Evolutionary conservation across 1,140 invertebrate species (phyloP), one percentile per base, ranked within the genome.

Genomic region (Pemphigus obesinymphae): DNA sequence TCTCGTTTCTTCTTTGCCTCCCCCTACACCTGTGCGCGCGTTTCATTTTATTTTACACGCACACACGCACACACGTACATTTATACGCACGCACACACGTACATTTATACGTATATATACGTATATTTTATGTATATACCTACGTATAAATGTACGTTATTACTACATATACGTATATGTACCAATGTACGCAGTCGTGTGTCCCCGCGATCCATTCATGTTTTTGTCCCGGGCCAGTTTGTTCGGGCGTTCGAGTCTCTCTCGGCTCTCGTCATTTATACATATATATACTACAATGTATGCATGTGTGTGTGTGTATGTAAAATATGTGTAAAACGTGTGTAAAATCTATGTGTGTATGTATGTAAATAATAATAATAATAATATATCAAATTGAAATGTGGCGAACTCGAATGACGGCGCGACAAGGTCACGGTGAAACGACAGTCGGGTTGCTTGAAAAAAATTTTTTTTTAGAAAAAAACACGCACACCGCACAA

Each of bases 1-100:
- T 80, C 76, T 80, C 76, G 76, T 80, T 80, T 80, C 76, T 80
- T 80, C 37, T 63, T 80, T 34, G 34, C 76, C 76, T 63, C 55
- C 76, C 34, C 55, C 31, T 80, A 43, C 76, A 63, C 76, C 55
- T n/a, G 76, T 43, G 37, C 55, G 37, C 20, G n/a, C 29, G 13
- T 15, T 50, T 50, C 70, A 11, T 70, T 40, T 6, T 37, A 23
- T 55, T 31, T 20, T 73, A 45, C 43, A 45, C 43, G 43, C 13
- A 45, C 17, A 55, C 23, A 75, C 11, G 10, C 20, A 20, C n/a
- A 23, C n/a, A 40, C 34, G 63, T 70, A 8, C 17, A 43, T 31
- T 10, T 20, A 50, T 13, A 20, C 23, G 43, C 48, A n/a, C 45
- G 20, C 29, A 37, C 29, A n/a, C 61, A 23, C 34, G 20, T 10